phyloP scores from a whole-genome alignment of 2,888 invertebrate genomes.

The Cremastinae sp. region DNA sequence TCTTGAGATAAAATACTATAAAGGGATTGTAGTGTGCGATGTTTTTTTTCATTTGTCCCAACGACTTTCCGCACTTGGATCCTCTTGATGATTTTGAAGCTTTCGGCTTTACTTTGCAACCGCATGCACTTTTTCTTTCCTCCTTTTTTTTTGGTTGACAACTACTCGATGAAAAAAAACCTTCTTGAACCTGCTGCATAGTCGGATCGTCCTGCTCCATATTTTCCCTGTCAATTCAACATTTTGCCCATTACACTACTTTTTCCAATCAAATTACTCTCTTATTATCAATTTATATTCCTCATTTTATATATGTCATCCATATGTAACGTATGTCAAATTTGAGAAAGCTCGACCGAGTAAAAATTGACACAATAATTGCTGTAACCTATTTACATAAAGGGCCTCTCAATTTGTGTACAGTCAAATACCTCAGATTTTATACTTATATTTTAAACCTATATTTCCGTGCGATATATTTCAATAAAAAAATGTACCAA shows the following conservation, averaged over 20 bases:
- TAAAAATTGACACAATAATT: too few species aligned
- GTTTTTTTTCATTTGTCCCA: slow-evolving; percentile 45
- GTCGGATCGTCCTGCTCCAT: slow-evolving; percentile 45
- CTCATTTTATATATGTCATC: too few species aligned
- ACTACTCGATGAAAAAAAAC: slow-evolving; percentile 54
- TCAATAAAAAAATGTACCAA: too few species aligned
- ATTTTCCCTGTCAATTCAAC: slow-evolving; percentile 44
- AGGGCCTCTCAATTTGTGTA: too few species aligned
- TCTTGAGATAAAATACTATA: slow-evolving; percentile 71
- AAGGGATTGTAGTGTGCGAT: slow-evolving; percentile 68
- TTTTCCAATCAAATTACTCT: too few species aligned
- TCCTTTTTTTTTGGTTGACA: slow-evolving; percentile 51
- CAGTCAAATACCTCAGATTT: too few species aligned
- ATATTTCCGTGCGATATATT: too few species aligned
- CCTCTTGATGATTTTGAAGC: slow-evolving; percentile 6
- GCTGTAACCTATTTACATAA: too few species aligned
- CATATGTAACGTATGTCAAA: too few species aligned
- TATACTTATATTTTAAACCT: too few species aligned
- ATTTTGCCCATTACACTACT: slow-evolving; percentile 14
- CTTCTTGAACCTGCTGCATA: slow-evolving; percentile 29
- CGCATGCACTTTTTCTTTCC: slow-evolving; percentile 23
- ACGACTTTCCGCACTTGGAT: slow-evolving; percentile 30
- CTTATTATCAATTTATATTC: too few species aligned
- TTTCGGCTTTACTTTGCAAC: slow-evolving; percentile 19
- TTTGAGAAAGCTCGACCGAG: too few species aligned